Evolutionary conservation across 2,888 invertebrate genomes (phyloP).

Genomic region (Limenitis camilla): DNA sequence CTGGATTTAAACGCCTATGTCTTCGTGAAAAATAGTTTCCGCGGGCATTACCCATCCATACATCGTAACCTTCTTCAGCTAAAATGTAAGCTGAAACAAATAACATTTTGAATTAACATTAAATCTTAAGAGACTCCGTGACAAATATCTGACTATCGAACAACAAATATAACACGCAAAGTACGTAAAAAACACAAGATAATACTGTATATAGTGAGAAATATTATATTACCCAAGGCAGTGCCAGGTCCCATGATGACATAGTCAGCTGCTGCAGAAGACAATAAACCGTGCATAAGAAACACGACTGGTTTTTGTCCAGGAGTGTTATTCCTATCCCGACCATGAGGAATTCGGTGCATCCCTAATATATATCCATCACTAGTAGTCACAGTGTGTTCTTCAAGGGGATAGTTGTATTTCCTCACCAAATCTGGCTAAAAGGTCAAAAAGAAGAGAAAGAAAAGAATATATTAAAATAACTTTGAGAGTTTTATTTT

Average conservation of each 20-base stretch:
- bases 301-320: constrained; percentile 73
- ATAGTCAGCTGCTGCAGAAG: constrained; percentile 79
- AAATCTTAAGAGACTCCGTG: too few relatives aligned
- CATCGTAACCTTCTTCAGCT: constrained; percentile 80
- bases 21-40: constrained; percentile 80
- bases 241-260: constrained; percentile 69
- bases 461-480: too few relatives aligned
- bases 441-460: too few relatives aligned
- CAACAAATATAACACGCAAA: too few relatives aligned
- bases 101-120: background rate
- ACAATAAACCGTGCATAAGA: constrained; percentile 81
- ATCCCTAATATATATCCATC: constrained; percentile 87
- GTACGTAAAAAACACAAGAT: too few relatives aligned
- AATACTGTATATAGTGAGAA: too few relatives aligned
- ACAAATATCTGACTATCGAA: too few relatives aligned
- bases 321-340: constrained; percentile 50
- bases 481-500: background rate
- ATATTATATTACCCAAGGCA: constrained; percentile 46
- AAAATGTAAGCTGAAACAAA: constrained; percentile 61
- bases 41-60: constrained; percentile 88
- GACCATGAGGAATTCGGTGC: constrained; percentile 80
- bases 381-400: constrained; percentile 76
- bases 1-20: constrained; percentile 65
- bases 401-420: constrained; percentile 78
- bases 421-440: constrained; percentile 73